Conservation (phyloP, 2,113 vertebrate genomes). For the Hippopotamus amphibius region DNA sequence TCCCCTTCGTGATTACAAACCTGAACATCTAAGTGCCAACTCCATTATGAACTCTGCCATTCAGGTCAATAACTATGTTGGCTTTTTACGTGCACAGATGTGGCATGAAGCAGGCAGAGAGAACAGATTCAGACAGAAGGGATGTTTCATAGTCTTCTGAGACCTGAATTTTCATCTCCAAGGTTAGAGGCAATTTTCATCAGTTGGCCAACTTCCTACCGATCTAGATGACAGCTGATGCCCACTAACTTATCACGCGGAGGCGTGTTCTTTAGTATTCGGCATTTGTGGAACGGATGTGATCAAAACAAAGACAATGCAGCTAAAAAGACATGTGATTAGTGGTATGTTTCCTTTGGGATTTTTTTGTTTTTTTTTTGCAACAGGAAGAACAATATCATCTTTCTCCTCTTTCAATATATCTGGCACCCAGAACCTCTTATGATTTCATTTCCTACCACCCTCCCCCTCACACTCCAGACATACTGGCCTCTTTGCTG, state of each 20-base stretch:
- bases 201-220: conserved; percentile 48
- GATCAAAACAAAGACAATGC: conserved; percentile 65
- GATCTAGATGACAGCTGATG: conserved; percentile 62
- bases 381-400: conserved; percentile 79
- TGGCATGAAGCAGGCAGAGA: not conserved
- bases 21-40: conserved; percentile 19
- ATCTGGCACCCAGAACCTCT: not conserved
- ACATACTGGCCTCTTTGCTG: not conserved
- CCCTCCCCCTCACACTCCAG: not conserved
- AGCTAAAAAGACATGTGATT: conserved; percentile 66
- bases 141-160: conserved; percentile 51
- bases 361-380: conserved; percentile 69
- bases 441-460: conserved; percentile 17
- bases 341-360: conserved; percentile 77
- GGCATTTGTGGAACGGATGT: not conserved
- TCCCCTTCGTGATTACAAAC: not conserved
- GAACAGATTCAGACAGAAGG: conserved; percentile 12
- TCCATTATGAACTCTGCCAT: conserved; percentile 7
- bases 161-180: conserved; percentile 34
- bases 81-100: not conserved
- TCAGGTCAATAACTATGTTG: not conserved
- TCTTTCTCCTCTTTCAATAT: conserved; percentile 60
- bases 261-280: conserved; percentile 48
- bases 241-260: not conserved
- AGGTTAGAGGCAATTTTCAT: conserved; percentile 61